Evolutionary conservation across 2,888 invertebrate species (phyloP).

Genomic region (Ligdia adustata): DNA sequence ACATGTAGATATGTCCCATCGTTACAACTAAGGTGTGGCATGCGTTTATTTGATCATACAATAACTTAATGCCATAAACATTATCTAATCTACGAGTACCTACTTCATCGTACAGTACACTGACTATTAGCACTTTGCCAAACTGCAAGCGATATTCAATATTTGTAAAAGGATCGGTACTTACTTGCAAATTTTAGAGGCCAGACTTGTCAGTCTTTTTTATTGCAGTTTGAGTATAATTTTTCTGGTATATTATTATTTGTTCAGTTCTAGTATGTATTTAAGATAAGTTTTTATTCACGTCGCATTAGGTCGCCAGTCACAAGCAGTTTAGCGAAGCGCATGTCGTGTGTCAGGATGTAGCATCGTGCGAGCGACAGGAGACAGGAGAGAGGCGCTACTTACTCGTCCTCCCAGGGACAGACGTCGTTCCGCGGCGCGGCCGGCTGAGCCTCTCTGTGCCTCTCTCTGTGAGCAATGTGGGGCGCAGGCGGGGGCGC

Average conservation of each 20-base stretch:
- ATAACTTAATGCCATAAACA: slow-evolving; percentile 15
- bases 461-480: slow-evolving; percentile 71
- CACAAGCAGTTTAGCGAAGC: not conserved
- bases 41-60: slow-evolving; percentile 12
- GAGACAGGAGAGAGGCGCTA: slow-evolving; percentile 49
- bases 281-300: too few relatives aligned
- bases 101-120: too few relatives aligned
- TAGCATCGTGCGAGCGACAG: too few relatives aligned
- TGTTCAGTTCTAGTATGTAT: too few relatives aligned
- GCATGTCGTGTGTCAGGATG: not conserved
- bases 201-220: too few relatives aligned
- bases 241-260: too few relatives aligned
- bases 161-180: too few relatives aligned
- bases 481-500: slow-evolving; percentile 46
- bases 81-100: slow-evolving; percentile 19
- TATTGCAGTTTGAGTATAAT: too few relatives aligned
- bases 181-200: too few relatives aligned
- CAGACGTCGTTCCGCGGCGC: slow-evolving; percentile 92
- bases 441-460: slow-evolving; percentile 51
- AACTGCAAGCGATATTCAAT: slow-evolving; percentile 4
- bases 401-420: slow-evolving; percentile 98
- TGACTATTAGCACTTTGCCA: slow-evolving; percentile 5
- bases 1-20: slow-evolving; percentile 8
- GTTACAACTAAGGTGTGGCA: slow-evolving; percentile 16
- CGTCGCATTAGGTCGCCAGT: too few relatives aligned